Conservation (phyloP, 2,113 vertebrate species). For the Lutjanus erythropterus region DNA sequence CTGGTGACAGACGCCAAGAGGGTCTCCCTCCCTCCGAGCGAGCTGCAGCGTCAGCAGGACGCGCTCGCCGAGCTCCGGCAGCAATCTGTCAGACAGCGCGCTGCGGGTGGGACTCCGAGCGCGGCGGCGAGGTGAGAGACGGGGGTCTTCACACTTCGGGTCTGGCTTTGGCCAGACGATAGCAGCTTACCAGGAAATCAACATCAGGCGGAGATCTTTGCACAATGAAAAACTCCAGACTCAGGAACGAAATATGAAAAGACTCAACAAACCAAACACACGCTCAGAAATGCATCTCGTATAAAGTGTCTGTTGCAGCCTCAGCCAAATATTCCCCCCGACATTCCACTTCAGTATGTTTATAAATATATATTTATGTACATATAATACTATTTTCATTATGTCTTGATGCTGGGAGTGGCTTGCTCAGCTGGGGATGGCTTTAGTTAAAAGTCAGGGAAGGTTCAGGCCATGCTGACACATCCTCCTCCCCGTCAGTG, state of each 20-base stretch:
- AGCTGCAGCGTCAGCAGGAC: slow-evolving; percentile 50
- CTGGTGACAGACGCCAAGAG: slow-evolving; percentile 47
- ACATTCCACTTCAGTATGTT: slow-evolving; percentile 51
- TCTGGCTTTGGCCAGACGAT: slow-evolving; percentile 49
- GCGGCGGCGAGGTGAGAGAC: slow-evolving; percentile 5
- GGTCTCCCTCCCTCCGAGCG: slow-evolving; percentile 14
- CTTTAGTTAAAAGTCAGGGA: slow-evolving; percentile 59
- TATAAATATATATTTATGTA: slow-evolving; percentile 77
- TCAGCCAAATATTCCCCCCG: slow-evolving; percentile 42
- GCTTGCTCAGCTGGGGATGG: slow-evolving; percentile 55
- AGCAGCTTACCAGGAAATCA: slow-evolving; percentile 73
- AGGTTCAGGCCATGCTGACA: slow-evolving; percentile 72
- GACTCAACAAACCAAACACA: slow-evolving; percentile 40
- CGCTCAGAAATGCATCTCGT: slow-evolving; percentile 53
- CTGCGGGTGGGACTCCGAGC: slow-evolving; percentile 7
- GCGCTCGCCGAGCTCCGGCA: slow-evolving; percentile 16
- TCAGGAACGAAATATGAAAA: slow-evolving; percentile 28
- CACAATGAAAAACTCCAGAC: slow-evolving; percentile 22
- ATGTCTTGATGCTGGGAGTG: slow-evolving; percentile 64
- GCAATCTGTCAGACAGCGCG: slow-evolving; percentile 36
- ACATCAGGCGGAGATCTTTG: slow-evolving; percentile 15
- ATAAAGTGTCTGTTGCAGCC: slow-evolving; percentile 78
- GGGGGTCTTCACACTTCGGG: slow-evolving; percentile 25
- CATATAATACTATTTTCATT: slow-evolving; percentile 64
- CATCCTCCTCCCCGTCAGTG: slow-evolving; percentile 52